A percentile compares a stretch with the other conserved stretches of the same genome.
Evolutionary conservation across 2,888 invertebrate genomes (phyloP).

Genomic region (Pollenia griseotomentosa): DNA sequence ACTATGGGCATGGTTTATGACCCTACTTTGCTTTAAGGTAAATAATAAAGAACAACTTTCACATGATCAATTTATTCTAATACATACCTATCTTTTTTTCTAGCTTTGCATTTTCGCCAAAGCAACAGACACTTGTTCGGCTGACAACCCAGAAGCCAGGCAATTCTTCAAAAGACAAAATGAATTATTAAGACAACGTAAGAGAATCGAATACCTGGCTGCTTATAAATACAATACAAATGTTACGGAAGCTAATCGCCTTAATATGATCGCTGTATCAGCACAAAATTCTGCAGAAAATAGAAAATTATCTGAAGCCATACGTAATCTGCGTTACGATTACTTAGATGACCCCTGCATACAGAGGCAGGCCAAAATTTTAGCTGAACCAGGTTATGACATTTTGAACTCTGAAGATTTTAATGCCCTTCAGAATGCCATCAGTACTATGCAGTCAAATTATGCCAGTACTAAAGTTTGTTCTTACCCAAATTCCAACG

Average conservation of each 20-base stretch:
- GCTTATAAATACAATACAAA: constrained; percentile 90
- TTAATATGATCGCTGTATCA: constrained; percentile 81
- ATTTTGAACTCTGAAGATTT: constrained; percentile 89
- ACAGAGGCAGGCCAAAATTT: constrained; percentile 89
- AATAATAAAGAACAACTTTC: not conserved
- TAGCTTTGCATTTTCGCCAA: not conserved
- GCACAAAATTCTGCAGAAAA: constrained; percentile 78
- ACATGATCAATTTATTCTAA: not conserved
- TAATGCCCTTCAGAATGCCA: constrained; percentile 86
- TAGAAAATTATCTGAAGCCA: constrained; percentile 80
- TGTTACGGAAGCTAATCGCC: constrained; percentile 89
- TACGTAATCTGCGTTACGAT: constrained; percentile 87
- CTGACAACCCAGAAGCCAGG: constrained; percentile 83
- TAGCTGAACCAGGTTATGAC: constrained; percentile 89
- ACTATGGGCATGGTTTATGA: constrained; percentile 16
- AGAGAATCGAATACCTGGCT: constrained; percentile 85
- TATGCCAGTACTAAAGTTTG: constrained; percentile 92
- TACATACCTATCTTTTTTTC: not conserved
- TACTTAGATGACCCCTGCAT: constrained; percentile 88
- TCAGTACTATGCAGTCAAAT: constrained; percentile 90
- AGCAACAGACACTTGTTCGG: constrained; percentile 64
- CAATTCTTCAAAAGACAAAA: constrained; percentile 87
- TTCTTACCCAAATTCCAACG: constrained; percentile 86
- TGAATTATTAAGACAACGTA: constrained; percentile 85
- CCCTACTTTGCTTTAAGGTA: constrained; percentile 51